Evolutionary conservation across 2,797 vertebrate species (phyloP).

Genomic region (Amblyraja radiata): DNA sequence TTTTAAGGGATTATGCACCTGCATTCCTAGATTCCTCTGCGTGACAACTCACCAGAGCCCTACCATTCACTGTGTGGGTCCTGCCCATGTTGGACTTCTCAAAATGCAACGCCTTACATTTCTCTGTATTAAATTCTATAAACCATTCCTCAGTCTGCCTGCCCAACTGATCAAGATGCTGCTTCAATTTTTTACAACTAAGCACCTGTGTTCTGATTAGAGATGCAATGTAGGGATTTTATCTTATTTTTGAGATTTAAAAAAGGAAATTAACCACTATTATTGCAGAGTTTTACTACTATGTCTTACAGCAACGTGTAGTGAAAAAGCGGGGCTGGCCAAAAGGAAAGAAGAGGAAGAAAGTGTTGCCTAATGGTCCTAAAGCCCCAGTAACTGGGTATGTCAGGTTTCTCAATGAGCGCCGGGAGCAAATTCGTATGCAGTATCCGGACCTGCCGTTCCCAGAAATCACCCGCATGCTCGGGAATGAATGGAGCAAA

Average conservation of each 20-base stretch:
- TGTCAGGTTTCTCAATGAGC: constrained; percentile 89
- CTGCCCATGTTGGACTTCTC: no score
- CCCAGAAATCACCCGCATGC: constrained; percentile 92
- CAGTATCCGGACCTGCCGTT: constrained; percentile 88
- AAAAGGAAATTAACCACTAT: neutral
- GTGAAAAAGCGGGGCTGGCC: constrained; percentile 96
- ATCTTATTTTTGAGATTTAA: no score
- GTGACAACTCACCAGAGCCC: no score
- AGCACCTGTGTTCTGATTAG: neutral
- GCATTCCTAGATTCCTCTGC: no score
- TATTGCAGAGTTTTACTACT: neutral
- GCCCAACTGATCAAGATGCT: no score
- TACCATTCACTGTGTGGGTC: no score
- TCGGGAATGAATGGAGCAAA: constrained; percentile 92
- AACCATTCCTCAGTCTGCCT: no score
- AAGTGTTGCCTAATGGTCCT: constrained; percentile 91
- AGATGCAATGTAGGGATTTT: neutral
- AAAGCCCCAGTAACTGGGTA: constrained; percentile 93
- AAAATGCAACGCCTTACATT: no score
- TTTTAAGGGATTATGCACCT: no score
- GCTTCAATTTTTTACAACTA: no score
- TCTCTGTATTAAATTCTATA: no score
- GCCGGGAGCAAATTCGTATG: constrained; percentile 83
- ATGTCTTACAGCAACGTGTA: constrained; percentile 55
- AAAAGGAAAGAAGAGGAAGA: constrained; percentile 96